phyloP scores from a whole-genome alignment of 1,140 invertebrate species.

The Bursaphelenchus mucronatus region DNA sequence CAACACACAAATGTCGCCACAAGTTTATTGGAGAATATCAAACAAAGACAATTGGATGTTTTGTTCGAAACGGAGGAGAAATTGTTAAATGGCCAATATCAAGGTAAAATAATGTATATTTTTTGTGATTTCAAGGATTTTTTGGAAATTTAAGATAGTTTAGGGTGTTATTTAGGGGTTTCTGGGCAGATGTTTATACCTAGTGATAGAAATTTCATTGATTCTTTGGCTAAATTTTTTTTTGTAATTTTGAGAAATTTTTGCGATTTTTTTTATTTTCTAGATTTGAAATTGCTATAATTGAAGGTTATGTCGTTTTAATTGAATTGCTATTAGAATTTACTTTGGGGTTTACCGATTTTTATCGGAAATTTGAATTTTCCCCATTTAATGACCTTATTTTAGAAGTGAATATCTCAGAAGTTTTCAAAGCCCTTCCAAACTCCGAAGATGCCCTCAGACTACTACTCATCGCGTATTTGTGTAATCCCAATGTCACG shows the following conservation, averaged over 20 bases:
- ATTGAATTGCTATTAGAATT: too few relatives aligned
- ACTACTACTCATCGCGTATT: constrained; percentile 87
- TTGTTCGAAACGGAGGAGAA: constrained; percentile 97
- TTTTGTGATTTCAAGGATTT: background rate
- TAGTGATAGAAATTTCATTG: constrained; percentile 13
- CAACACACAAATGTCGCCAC: constrained; percentile 98
- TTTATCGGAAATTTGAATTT: too few relatives aligned
- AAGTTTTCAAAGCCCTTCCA: constrained; percentile 17
- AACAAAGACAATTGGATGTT: constrained; percentile 76
- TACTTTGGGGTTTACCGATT: too few relatives aligned
- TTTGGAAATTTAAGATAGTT: background rate
- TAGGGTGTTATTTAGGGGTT: background rate
- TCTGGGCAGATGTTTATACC: constrained; percentile 22
- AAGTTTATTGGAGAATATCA: constrained; percentile 56
- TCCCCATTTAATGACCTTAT: too few relatives aligned
- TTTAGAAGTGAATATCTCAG: constrained; percentile 17
- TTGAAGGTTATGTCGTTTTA: too few relatives aligned
- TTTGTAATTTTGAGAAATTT: constrained; percentile 18
- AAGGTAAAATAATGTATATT: constrained; percentile 21
- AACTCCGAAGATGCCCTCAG: constrained; percentile 86
- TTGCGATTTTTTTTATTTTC: background rate
- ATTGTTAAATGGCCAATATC: constrained; percentile 71
- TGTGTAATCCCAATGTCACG: constrained; percentile 73
- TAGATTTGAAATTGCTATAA: background rate
- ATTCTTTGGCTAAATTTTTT: background rate